phyloP scores from a whole-genome alignment of 2,797 vertebrate species.

The Urosaurus nigricauda region DNA sequence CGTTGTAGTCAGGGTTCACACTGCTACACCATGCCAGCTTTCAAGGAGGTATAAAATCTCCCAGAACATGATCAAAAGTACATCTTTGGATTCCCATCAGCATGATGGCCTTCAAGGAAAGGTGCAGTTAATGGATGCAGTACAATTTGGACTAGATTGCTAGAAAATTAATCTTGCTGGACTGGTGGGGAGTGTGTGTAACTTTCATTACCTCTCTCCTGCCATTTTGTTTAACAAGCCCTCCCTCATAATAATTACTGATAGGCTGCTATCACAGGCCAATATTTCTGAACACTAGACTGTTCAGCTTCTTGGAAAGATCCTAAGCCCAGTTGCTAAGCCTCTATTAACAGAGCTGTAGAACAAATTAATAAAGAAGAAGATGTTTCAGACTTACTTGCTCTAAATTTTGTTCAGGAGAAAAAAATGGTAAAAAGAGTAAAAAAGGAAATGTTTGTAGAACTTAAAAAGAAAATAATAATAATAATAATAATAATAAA shows the following conservation, averaged over 20 bases:
- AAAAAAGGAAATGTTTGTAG: neutral
- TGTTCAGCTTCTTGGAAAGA: neutral
- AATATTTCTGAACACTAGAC: neutral
- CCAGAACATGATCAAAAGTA: neutral
- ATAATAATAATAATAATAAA: too few species aligned
- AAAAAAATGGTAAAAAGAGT: neutral
- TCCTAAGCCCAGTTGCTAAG: too few species aligned
- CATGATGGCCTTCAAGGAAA: neutral
- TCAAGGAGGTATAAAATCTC: too few species aligned
- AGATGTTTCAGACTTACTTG: neutral
- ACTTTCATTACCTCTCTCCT: neutral
- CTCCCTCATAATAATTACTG: neutral
- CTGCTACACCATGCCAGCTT: too few species aligned
- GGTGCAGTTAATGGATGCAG: constrained; percentile 5
- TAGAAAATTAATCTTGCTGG: constrained; percentile 2
- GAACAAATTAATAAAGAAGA: neutral
- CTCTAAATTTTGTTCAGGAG: neutral
- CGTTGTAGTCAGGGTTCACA: too few species aligned
- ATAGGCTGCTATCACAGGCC: neutral
- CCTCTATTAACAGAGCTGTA: neutral
- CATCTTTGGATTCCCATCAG: neutral
- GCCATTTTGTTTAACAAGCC: neutral
- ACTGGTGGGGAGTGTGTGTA: neutral
- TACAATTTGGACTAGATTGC: neutral
- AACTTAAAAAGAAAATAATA: neutral